These are phyloP conservation scores for Bombus pascuorum DNA, from an alignment of 1,140 invertebrate species.

Conservation along the genomic window DNA sequence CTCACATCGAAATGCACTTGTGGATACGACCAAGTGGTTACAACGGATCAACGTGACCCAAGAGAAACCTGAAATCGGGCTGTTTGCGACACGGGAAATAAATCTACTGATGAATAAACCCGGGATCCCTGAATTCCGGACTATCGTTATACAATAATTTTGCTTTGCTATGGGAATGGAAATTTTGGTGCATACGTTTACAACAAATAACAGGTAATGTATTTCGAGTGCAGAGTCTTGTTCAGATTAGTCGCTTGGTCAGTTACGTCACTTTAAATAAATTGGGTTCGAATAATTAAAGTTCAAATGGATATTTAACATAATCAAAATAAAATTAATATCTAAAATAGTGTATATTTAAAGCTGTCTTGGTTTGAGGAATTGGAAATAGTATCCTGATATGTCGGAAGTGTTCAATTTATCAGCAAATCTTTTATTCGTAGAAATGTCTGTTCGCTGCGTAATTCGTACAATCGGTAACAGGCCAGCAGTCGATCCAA, in stretches of 20 bases:
- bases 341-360: not conserved
- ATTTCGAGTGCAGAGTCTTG: not conserved
- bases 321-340: not conserved
- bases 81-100: slow-evolving; percentile 28
- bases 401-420: not conserved
- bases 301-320: not conserved
- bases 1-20: slow-evolving; percentile 55
- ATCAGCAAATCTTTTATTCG: not conserved
- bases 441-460: not conserved
- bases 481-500: not conserved
- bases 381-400: too few species aligned
- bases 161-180: not conserved
- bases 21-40: slow-evolving; percentile 41
- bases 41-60: slow-evolving; percentile 10
- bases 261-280: not conserved
- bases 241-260: not conserved
- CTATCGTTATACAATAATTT: not conserved
- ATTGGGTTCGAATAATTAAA: not conserved
- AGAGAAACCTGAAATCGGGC: not conserved
- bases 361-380: not conserved
- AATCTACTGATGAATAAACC: not conserved
- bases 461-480: not conserved
- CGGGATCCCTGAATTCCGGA: not conserved
- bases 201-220: not conserved
- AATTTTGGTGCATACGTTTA: not conserved